Percentiles rank a stretch among this genome's conserved stretches.
phyloP scores from a whole-genome alignment of 2,797 vertebrate species.

The Rhodeus uyekii region DNA sequence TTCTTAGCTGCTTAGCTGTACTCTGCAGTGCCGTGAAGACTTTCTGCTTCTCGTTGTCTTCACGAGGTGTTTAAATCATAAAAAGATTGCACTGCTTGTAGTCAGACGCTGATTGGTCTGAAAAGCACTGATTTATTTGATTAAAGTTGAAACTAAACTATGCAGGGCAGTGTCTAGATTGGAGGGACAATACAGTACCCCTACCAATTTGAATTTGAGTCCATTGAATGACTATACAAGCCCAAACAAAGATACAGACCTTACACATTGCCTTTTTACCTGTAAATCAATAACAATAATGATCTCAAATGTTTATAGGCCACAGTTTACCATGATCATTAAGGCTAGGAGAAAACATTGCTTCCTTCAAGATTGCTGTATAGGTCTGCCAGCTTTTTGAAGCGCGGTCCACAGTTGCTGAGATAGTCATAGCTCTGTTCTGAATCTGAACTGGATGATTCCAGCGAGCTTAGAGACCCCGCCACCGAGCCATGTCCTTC shows the following conservation, averaged over 20 bases:
- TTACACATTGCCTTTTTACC: not conserved
- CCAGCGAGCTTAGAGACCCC: slow-evolving; percentile 92
- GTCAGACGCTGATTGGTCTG: not conserved
- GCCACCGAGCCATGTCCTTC: slow-evolving; percentile 93
- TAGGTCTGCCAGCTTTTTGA: slow-evolving; percentile 94
- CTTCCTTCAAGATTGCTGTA: slow-evolving; percentile 87
- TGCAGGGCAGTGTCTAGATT: not conserved
- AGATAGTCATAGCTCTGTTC: slow-evolving; percentile 98
- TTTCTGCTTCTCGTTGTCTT: not conserved
- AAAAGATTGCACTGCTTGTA: not conserved
- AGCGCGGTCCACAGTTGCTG: slow-evolving; percentile 95
- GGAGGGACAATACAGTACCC: not conserved
- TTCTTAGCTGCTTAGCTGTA: too few relatives aligned
- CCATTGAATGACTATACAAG: not conserved
- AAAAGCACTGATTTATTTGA: not conserved
- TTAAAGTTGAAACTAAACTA: not conserved
- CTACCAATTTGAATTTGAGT: not conserved
- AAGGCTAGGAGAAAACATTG: slow-evolving; percentile 87
- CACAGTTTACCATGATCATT: slow-evolving; percentile 9
- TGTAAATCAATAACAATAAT: not conserved
- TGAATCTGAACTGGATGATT: slow-evolving; percentile 93
- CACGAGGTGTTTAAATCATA: not conserved
- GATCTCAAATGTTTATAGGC: not conserved
- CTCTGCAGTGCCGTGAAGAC: not conserved
- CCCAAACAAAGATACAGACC: not conserved